Percentiles rank a stretch among this genome's conserved stretches.
phyloP scores from a whole-genome alignment of 2,113 vertebrate genomes.

The Pyrgilauda ruficollis region DNA sequence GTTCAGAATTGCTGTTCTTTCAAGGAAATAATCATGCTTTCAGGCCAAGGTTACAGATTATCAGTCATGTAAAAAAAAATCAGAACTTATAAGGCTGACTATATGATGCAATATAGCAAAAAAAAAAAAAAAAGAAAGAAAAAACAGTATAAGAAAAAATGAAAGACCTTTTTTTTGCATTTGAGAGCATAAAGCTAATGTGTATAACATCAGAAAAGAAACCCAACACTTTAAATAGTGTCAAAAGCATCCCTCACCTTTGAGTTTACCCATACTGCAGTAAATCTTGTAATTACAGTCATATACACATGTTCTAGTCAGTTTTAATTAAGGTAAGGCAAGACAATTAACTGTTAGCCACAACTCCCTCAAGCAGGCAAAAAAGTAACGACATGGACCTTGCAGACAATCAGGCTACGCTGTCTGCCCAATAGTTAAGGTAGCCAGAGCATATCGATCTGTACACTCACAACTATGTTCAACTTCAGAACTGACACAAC shows the following conservation, averaged over 20 bases:
- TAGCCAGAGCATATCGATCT: not conserved
- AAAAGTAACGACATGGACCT: not conserved
- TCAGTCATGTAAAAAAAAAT: not conserved
- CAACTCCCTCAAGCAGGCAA: not conserved
- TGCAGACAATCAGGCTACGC: not conserved
- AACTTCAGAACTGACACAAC: not conserved
- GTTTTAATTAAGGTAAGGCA: not conserved
- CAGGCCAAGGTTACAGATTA: not conserved
- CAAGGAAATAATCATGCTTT: not conserved
- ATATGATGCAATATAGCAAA: not conserved
- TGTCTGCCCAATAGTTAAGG: not conserved
- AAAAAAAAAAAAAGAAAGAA: not conserved
- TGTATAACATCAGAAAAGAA: not conserved
- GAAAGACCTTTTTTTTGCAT: not conserved
- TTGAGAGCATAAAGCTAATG: not conserved
- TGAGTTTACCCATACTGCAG: not conserved
- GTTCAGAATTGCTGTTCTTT: not conserved
- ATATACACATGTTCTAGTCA: not conserved
- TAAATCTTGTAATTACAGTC: not conserved
- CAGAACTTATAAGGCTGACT: not conserved
- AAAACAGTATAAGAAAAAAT: not conserved
- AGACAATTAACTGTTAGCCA: not conserved
- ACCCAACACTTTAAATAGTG: not conserved
- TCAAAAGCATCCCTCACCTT: not conserved
- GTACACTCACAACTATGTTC: not conserved